Evolutionary conservation across 2,797 vertebrate species (phyloP), one percentile per base, ranked within the genome.

Genomic region (Coracias cyanogaster): DNA sequence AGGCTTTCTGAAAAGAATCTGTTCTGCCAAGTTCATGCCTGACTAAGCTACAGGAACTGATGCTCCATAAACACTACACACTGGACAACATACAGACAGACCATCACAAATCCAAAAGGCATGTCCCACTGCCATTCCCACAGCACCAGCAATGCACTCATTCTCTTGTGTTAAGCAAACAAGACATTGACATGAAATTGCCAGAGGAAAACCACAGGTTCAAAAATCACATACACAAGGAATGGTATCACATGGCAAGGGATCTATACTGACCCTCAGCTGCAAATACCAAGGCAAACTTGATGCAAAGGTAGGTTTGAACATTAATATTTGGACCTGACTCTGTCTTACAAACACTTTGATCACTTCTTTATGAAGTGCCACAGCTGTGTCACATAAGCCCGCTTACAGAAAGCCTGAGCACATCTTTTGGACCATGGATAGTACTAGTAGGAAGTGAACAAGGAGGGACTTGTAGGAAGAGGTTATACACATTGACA

Each of bases 351-450:
- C 17, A 69, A 91, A 39, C 19, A 54, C 21, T 69, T 69, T 3
- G 17, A 80, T 25, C 37, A n/a, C 9, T 10, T 22, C 41, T 65
- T 86, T n/a, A 6, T 39, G 29, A 89, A 35, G 25, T 8, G 10
- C 8, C 39, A 57, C 22, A 55, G 19, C 19, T 2, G 0, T 2
- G 3, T 35, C 41, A 39, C 0, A 1, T 14, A 57, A 43, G 3
- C 1, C 55, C 29, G 8, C 48, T 79, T 43, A 52, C 15, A 57
- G 24, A 18, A 89, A 73, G 25, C 7, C 39, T 25, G 24, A 80
- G 21, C 62, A 41, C 2, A 45, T 28, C 4, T 60, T 81, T 61
- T 22, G 26, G 57, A 45, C 13, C 9, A 20, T 1, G 5, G 15
- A 41, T 24, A 18, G 10, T 46, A 20, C n/a, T 55, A 61, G 60